Conservation (phyloP, 2,888 invertebrate species). For the Leucania comma region DNA sequence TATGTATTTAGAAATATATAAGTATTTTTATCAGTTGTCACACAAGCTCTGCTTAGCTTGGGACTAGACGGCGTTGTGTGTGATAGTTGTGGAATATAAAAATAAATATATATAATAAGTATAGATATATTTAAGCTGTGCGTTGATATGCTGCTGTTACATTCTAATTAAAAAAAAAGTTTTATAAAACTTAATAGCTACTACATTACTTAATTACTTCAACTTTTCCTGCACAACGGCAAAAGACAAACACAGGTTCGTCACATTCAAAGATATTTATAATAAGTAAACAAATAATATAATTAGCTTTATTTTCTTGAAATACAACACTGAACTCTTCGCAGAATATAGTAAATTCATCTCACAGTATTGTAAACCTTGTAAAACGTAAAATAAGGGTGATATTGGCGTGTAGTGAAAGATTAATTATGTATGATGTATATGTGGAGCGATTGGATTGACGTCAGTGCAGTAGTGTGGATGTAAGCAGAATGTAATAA, state of each 20-base stretch:
- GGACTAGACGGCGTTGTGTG: too few species aligned
- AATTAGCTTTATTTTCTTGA: slow-evolving; percentile 49
- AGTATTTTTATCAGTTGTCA: too few species aligned
- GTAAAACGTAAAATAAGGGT: background rate
- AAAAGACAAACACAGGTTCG: background rate
- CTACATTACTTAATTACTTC: too few species aligned
- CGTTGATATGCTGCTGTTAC: too few species aligned
- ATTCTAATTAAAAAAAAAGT: too few species aligned
- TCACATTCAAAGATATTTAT: slow-evolving; percentile 6
- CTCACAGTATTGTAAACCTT: slow-evolving; percentile 14
- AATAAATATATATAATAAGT: too few species aligned
- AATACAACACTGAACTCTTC: slow-evolving; percentile 51
- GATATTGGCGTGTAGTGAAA: slow-evolving; percentile 8
- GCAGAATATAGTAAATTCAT: slow-evolving; percentile 18
- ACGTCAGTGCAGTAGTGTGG: slow-evolving; percentile 60
- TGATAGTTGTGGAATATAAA: too few species aligned
- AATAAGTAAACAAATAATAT: slow-evolving; percentile 30
- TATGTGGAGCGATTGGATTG: slow-evolving; percentile 52
- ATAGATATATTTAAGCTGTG: too few species aligned
- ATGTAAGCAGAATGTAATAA: slow-evolving; percentile 64
- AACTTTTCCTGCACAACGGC: background rate
- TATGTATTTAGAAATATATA: too few species aligned
- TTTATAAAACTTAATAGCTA: background rate
- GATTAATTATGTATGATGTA: slow-evolving; percentile 34
- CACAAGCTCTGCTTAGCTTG: too few species aligned